Evolutionary conservation across 2,888 invertebrate genomes (phyloP), one percentile per base, ranked within the genome.

Genomic region (Apotomis betuletana): DNA sequence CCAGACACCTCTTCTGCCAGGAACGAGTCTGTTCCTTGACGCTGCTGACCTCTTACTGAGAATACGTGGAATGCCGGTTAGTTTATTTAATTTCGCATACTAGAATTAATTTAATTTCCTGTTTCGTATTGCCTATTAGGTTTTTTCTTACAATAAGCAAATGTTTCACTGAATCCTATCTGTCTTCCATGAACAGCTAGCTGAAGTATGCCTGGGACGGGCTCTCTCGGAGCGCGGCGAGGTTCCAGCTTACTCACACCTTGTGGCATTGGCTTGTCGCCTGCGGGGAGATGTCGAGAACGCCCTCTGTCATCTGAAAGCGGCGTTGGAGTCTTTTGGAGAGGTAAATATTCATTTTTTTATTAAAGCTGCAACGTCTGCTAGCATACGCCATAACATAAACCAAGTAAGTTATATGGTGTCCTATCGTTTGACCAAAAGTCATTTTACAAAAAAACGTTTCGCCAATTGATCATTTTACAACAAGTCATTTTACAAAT

Each of bases 21-120:
- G 84, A 10, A 86, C 83, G 76, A 89, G 82, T 74, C 79, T 75
- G 0, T 91, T 85, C 75, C 89, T 84, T 62, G 86, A 88, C n/a
- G 89, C 90, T 0, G 88, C 91, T 46, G 93, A 92, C 68, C 76
- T 92, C 3, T 80, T 93, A 13, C 80, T 93, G 0, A 81, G 93
- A 67, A 75, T 92, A 3, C 82, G 92, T 36, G 89, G 85, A 52
- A 75, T 90, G 46, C 74, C 80, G 69, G 90, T 91, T 78, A 75
- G 67, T 65, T 72, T 41, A 41, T 41, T 41, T 3, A 41, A 27
- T 27, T 27, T 27, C 27, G 27, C 27, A 27, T 27, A 27, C 27
- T 27, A 27, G 27, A 27, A 27, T 27, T 27, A 27, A 27, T 27
- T 27, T 27, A 27, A 27, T 27, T 27, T 27, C 27, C 27, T 27